Evolutionary conservation across 2,797 vertebrate species (phyloP), one percentile per base, ranked within the genome.

Genomic region (Yasuhikotakia modesta): DNA sequence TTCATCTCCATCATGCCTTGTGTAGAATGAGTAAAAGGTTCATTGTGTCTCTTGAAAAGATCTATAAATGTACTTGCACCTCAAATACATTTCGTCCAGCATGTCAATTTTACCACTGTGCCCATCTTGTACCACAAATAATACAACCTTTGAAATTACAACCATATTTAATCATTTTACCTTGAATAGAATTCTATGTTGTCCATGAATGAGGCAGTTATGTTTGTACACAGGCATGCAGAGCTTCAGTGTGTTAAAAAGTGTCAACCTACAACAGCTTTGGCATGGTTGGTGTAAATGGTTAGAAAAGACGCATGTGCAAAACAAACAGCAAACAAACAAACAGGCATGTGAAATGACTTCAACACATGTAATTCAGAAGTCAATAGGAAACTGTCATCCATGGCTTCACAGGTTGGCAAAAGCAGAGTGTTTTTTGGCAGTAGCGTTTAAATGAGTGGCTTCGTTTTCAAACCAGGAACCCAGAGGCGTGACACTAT

Each of bases 311-410:
- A 27, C 73, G 83, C 22, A 84, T 72, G 81, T 87, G 86, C 79
- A 39, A 43, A 82, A 85, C 89, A 57, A 84, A 39, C 6, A 2
- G n/a, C n/a, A n/a, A n/a, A n/a, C n/a, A n/a, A n/a, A 77, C 73
- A 76, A 89, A 87, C 22, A 88, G 87, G 89, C 91, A 87, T 72
- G 81, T n/a, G n/a, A n/a, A n/a, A 27, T 91, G 90, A 91, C 79
- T 87, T 92, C 82, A 89, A 84, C 86, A 82, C 82, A 83, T 85
- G 82, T n/a, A n/a, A 92, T 90, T 86, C 85, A 82, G 87, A 91
- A 91, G 89, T 94, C 92, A 93, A 90, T 90, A 86, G 91, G 91
- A 94, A 92, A 91, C 87, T 90, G 90, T 88, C 88, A 93, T 86
- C 87, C 81, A 87, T 77, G 82, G 93, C 93, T 93, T 95, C 90